Evolutionary conservation across 35 echinoderm and acorn worm species (phyloP).

Genomic region (Hemicentrotus pulcherrimus): DNA sequence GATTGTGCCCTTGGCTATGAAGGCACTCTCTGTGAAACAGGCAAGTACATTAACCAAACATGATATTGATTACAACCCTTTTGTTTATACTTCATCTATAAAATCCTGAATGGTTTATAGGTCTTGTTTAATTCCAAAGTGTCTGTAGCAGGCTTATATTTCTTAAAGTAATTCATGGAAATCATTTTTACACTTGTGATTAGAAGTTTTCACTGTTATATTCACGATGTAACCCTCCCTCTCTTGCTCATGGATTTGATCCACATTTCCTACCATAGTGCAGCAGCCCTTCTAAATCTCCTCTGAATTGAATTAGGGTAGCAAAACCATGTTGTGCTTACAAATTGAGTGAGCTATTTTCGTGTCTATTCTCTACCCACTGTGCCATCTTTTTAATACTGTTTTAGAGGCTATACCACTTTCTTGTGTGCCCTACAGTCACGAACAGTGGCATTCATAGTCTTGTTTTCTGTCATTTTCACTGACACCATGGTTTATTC

Average conservation of each 20-base stretch:
- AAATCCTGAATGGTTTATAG: no score
- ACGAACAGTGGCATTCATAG: background rate
- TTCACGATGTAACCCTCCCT: no score
- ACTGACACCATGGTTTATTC: no score
- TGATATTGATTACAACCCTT: background rate
- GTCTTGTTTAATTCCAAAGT: no score
- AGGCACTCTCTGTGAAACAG: slow-evolving; percentile 44
- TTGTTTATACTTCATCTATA: no score
- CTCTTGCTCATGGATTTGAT: background rate
- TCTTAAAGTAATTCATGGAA: background rate
- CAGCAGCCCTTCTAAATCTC: background rate
- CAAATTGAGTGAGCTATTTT: background rate
- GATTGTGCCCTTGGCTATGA: slow-evolving; percentile 45
- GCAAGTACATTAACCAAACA: background rate
- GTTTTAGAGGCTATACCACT: background rate
- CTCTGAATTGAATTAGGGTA: background rate
- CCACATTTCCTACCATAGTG: background rate
- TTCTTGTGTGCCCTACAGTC: background rate
- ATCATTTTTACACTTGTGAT: background rate
- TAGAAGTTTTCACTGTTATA: no score
- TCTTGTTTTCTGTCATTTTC: background rate
- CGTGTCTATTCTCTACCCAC: background rate
- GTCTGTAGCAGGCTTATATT: no score
- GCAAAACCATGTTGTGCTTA: background rate
- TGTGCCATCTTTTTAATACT: background rate